Evolutionary conservation across 2,888 invertebrate species (phyloP).

Genomic region (Drosophila phalerata): DNA sequence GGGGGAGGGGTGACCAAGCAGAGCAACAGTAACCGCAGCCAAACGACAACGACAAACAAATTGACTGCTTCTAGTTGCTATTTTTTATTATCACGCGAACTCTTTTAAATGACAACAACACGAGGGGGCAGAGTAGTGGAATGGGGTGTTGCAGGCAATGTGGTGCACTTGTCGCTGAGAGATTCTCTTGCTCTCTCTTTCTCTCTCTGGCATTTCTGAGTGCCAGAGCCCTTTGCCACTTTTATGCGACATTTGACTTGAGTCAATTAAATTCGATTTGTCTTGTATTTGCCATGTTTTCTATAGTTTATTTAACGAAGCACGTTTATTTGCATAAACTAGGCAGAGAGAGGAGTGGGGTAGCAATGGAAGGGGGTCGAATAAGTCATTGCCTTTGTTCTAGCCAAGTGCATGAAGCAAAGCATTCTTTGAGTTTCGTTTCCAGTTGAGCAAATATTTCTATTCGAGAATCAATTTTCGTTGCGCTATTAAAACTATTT

Average conservation of each 20-base stretch:
- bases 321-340: slow-evolving; percentile 48
- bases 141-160: slow-evolving; percentile 27
- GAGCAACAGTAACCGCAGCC: slow-evolving; percentile 37
- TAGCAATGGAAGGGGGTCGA: too few relatives aligned
- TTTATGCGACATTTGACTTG: slow-evolving; percentile 71
- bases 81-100: slow-evolving; percentile 72
- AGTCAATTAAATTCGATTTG: slow-evolving; percentile 78
- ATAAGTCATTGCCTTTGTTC: slow-evolving; percentile 17
- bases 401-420: slow-evolving; percentile 15
- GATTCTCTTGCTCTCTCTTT: slow-evolving; percentile 3
- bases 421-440: slow-evolving; percentile 21
- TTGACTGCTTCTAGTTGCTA: slow-evolving; percentile 50
- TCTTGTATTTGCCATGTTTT: slow-evolving; percentile 41
- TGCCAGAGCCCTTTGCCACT: slow-evolving; percentile 55
- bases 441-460: slow-evolving; percentile 21
- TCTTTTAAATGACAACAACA: slow-evolving; percentile 58
- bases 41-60: slow-evolving; percentile 66
- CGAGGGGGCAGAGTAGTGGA: not conserved
- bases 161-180: slow-evolving; percentile 46
- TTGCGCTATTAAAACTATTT: slow-evolving; percentile 3
- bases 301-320: slow-evolving; percentile 62
- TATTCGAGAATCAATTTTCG: slow-evolving; percentile 29
- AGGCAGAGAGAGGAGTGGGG: not conserved
- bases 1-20: not conserved
- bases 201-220: not conserved